These are phyloP conservation scores for Nephrotoma guestfalica DNA, from an alignment of 2,888 invertebrate species.

Conservation along the genomic window DNA sequence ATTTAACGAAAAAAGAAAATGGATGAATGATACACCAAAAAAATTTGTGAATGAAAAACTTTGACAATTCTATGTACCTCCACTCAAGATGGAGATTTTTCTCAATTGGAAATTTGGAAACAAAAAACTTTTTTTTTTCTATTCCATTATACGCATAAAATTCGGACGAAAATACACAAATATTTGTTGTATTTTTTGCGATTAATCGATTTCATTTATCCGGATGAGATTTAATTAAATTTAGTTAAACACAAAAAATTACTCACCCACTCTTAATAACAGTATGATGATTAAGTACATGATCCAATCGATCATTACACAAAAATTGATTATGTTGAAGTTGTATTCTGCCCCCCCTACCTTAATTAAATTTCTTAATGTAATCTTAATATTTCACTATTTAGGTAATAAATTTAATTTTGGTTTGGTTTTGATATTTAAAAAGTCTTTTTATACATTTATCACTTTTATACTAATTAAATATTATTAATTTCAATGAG, in stretches of 20 bases:
- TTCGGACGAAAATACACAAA: background rate
- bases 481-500: background rate
- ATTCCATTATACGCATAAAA: background rate
- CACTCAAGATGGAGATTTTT: background rate
- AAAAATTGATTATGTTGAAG: background rate
- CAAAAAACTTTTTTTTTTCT: background rate
- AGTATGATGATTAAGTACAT: constrained; percentile 12
- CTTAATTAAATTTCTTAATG: background rate
- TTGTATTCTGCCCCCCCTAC: background rate
- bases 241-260: background rate
- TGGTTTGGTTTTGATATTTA: background rate
- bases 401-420: background rate
- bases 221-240: too few relatives aligned
- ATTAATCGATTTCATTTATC: background rate
- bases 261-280: constrained; percentile 13
- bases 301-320: constrained; percentile 7
- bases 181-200: background rate
- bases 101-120: background rate
- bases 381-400: background rate
- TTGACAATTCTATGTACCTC: background rate
- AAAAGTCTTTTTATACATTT: background rate
- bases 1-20: background rate
- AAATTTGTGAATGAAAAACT: background rate
- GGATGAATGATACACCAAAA: background rate
- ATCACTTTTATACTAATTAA: background rate